Evolutionary conservation across 2,888 invertebrate species (phyloP), one percentile per base, ranked within the genome.

Genomic region (Orthosia incerta): DNA sequence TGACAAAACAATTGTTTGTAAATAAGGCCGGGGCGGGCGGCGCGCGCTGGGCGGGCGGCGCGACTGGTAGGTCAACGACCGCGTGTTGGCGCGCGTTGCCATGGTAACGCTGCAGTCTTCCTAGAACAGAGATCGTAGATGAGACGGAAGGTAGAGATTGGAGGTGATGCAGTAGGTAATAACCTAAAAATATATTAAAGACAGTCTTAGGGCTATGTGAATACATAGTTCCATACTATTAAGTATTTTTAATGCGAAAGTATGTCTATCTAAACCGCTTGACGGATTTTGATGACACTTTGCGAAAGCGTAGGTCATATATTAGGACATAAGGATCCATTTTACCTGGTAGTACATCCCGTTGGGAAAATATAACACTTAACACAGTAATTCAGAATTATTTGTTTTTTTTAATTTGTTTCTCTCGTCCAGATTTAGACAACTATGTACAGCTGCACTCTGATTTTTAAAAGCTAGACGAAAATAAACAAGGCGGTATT

Each of bases 11-110:
- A 88, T 88, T 91, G 91, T 91, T 91, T 89, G 89, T 88, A 89
- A 89, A 90, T 89, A 90, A 59, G 62, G 55, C 68, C 79, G 70
- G 77, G 88, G 87, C 86, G 86, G 87, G 88, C 87, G 89, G 87
- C 88, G 89, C 89, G 91, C 86, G 89, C 86, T 88, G 85, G 91
- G 89, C 89, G 90, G 89, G 90, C 87, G 90, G 89, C 88, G 88
- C 88, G 79, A 82, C 73, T 86, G 88, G 53, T 85, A 83, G 92
- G 92, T 92, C 92, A 90, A 89, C 88, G 93, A 73, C 87, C 93
- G 87, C 72, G 82, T 90, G 91, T 90, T 87, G 86, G 84, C 88
- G 89, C 84, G 85, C 89, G 93, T 93, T 83, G 91, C 81, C 89
- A 92, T 92, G 89, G 83, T 86, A 79, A 93, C 92, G 81, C 77